A percentile compares a stretch with the other conserved stretches of the same genome.
phyloP scores from a whole-genome alignment of 2,888 invertebrate genomes.

The Enchytraeus crypticus region DNA sequence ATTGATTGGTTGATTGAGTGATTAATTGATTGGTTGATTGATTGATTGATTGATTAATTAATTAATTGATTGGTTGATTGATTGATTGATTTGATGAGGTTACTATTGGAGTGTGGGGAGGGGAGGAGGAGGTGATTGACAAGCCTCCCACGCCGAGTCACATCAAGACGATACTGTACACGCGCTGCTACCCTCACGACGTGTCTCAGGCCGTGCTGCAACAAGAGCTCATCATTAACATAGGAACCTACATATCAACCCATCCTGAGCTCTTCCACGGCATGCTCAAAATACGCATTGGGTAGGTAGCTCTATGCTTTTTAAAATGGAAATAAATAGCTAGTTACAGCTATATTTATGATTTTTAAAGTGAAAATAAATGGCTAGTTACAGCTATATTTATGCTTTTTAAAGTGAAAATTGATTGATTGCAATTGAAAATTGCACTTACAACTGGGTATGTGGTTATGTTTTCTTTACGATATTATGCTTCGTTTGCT shows the following conservation, averaged over 20 bases:
- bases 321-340: not conserved
- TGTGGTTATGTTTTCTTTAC: too few species aligned
- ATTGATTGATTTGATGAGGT: too few species aligned
- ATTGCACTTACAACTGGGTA: too few species aligned
- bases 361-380: not conserved
- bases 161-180: constrained; percentile 82
- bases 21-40: too few species aligned
- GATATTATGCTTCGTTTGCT: too few species aligned
- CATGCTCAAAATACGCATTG: constrained; percentile 70
- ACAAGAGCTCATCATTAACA: constrained; percentile 85
- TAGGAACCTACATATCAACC: constrained; percentile 83
- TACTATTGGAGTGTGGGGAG: too few species aligned
- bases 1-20: too few species aligned
- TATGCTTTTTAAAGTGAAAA: not conserved
- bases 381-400: not conserved
- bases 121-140: too few species aligned
- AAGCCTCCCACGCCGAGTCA: constrained; percentile 94
- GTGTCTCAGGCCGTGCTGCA: constrained; percentile 84
- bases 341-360: not conserved
- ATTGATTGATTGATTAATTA: too few species aligned
- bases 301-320: constrained; percentile 50
- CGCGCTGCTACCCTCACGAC: constrained; percentile 59
- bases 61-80: too few species aligned
- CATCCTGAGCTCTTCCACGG: constrained; percentile 89
- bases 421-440: too few species aligned